phyloP scores from a whole-genome alignment of 2,888 invertebrate species.

The Cosmia trapezina region DNA sequence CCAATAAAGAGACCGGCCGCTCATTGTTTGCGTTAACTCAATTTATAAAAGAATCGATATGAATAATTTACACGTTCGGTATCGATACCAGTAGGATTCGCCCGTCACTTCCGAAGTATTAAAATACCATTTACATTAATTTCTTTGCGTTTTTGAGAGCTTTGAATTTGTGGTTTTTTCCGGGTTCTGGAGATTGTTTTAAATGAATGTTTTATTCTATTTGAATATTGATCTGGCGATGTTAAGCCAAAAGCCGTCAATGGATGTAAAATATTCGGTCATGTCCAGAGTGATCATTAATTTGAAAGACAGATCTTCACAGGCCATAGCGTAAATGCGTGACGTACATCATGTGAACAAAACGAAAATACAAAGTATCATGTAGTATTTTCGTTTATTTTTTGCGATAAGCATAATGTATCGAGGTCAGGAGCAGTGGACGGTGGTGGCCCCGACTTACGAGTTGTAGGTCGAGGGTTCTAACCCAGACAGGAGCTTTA shows the following conservation, averaged over 20 bases:
- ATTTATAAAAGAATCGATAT: slow-evolving; percentile 68
- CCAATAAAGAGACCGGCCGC: slow-evolving; percentile 58
- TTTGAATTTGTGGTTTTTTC: slow-evolving; percentile 4
- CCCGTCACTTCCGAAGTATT: slow-evolving; percentile 51
- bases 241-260: neutral
- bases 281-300: neutral
- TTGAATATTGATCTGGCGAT: neutral
- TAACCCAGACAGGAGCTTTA: no score
- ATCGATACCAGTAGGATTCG: slow-evolving; percentile 48
- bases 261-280: neutral
- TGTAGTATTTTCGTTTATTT: neutral
- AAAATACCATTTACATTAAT: slow-evolving; percentile 52
- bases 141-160: slow-evolving; percentile 34
- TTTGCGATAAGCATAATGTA: neutral
- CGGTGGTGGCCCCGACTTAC: no score
- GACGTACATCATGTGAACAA: neutral
- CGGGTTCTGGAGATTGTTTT: neutral
- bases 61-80: slow-evolving; percentile 64
- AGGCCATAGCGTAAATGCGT: neutral
- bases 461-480: no score
- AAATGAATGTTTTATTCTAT: slow-evolving; percentile 28
- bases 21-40: slow-evolving; percentile 66
- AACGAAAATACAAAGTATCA: neutral
- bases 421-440: no score
- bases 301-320: neutral